Percentiles rank a stretch among this genome's conserved stretches.
These are phyloP conservation scores for Trididemnum miniatum DNA, from an alignment of 23 tunicate species.

Conservation along the genomic window DNA sequence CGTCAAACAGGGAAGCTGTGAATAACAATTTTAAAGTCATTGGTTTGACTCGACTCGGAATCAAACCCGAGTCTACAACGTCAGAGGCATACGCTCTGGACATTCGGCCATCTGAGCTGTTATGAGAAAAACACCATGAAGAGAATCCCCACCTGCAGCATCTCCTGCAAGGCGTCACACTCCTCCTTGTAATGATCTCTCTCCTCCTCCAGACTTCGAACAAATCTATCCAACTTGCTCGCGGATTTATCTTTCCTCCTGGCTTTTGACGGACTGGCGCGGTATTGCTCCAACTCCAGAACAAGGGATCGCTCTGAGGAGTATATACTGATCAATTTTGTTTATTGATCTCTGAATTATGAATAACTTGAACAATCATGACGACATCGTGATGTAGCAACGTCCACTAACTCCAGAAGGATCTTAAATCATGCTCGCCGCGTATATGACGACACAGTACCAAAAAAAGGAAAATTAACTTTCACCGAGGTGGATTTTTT, in stretches of 20 bases:
- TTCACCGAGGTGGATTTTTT: too few relatives aligned
- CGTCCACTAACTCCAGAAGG: too few relatives aligned
- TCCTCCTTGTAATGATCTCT: conserved; percentile 89
- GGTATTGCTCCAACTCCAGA: conserved; percentile 78
- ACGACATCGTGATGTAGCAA: too few relatives aligned
- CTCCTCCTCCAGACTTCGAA: conserved; percentile 80
- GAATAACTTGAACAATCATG: too few relatives aligned
- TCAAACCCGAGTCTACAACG: neutral
- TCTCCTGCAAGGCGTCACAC: conserved; percentile 67
- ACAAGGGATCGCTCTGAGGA: conserved; percentile 60
- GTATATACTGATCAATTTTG: too few relatives aligned
- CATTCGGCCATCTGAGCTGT: neutral
- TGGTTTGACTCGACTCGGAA: neutral
- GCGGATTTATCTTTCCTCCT: conserved; percentile 51
- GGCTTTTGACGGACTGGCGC: conserved; percentile 57
- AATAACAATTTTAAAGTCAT: neutral
- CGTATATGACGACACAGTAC: too few relatives aligned
- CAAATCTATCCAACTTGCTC: conserved; percentile 74
- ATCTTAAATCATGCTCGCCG: too few relatives aligned
- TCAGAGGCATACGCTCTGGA: neutral
- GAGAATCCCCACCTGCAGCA: conserved; percentile 61
- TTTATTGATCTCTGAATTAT: too few relatives aligned
- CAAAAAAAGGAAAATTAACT: too few relatives aligned
- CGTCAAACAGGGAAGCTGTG: neutral
- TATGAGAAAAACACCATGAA: too few relatives aligned